Conservation (phyloP, 1,140 invertebrate genomes). For the Papilio machaon region DNA sequence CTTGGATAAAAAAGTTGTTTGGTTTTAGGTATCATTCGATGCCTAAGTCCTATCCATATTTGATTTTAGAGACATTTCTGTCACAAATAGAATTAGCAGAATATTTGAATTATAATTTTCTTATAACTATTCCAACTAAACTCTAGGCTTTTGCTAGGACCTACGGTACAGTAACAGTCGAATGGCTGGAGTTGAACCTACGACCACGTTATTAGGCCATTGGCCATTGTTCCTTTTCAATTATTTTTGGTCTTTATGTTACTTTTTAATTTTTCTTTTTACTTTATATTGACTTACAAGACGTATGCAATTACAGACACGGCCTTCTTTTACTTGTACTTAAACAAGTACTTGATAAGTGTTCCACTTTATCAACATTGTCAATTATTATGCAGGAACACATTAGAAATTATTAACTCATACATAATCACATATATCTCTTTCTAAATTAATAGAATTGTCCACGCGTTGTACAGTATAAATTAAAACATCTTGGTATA, state of each 20-base stretch:
- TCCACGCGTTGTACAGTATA: neutral
- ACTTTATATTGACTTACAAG: neutral
- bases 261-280: neutral
- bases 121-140: no score
- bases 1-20: no score
- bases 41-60: neutral
- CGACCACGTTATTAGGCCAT: no score
- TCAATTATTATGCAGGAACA: conserved; percentile 34
- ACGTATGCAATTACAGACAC: neutral
- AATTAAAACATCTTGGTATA: neutral
- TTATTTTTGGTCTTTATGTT: no score
- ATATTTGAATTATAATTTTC: no score
- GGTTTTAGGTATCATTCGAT: no score
- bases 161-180: no score
- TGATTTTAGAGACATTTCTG: neutral
- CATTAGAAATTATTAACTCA: conserved; percentile 32
- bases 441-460: conserved; percentile 12
- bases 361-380: conserved; percentile 25
- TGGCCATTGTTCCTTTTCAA: no score
- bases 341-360: conserved; percentile 28
- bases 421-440: conserved; percentile 30
- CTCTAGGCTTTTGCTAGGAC: no score
- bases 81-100: no score
- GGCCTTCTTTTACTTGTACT: conserved; percentile 22
- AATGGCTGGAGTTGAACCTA: no score